phyloP scores from a whole-genome alignment of 2,113 vertebrate genomes.

The Silurus meridionalis region DNA sequence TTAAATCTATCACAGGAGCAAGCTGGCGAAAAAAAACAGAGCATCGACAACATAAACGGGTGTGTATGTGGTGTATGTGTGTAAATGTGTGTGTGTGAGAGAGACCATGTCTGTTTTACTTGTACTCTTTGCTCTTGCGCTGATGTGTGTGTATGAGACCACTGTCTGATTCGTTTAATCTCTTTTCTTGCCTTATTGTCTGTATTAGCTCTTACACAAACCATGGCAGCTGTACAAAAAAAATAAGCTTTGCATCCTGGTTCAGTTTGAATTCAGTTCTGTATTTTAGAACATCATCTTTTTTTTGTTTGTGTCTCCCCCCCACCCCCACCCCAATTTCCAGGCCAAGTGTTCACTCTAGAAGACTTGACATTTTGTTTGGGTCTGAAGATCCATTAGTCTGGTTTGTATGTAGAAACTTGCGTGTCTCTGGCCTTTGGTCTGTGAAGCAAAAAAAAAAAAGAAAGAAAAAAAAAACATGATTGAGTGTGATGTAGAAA shows the following conservation, averaged over 20 bases:
- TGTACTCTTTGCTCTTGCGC: slow-evolving; percentile 22
- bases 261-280: slow-evolving; percentile 52
- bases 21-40: slow-evolving; percentile 1
- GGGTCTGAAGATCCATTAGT: slow-evolving; percentile 54
- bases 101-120: background rate
- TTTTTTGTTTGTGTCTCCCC: background rate
- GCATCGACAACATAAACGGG: slow-evolving; percentile 4
- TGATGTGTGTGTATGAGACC: slow-evolving; percentile 13
- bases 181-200: slow-evolving; percentile 59
- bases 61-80: background rate
- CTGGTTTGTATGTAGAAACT: slow-evolving; percentile 47
- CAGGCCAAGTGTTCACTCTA: slow-evolving; percentile 26
- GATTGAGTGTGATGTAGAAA: slow-evolving; percentile 56
- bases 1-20: slow-evolving; percentile 5
- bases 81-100: slow-evolving; percentile 23
- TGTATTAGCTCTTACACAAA: slow-evolving; percentile 60
- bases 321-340: too few species aligned
- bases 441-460: slow-evolving; percentile 45
- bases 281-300: slow-evolving; percentile 28
- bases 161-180: slow-evolving; percentile 50
- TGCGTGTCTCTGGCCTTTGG: slow-evolving; percentile 38
- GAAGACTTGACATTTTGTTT: slow-evolving; percentile 43
- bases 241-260: slow-evolving; percentile 59
- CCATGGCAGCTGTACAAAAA: slow-evolving; percentile 50
- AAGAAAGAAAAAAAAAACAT: slow-evolving; percentile 46